Evolutionary conservation across 2,888 invertebrate genomes (phyloP).

Genomic region (Acleris cristana): DNA sequence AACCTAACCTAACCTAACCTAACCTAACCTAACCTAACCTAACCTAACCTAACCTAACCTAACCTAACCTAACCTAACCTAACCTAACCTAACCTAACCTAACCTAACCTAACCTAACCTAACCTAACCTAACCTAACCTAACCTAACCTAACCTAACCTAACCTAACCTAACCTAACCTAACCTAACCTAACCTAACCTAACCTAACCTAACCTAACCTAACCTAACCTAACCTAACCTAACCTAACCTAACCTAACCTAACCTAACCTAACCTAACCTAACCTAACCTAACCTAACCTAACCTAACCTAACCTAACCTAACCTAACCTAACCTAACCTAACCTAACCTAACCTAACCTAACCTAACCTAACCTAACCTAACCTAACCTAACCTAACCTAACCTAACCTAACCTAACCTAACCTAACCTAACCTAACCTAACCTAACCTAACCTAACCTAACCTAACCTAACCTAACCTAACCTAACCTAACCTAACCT

Average conservation of each 20-base stretch:
- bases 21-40: conserved; percentile 40
- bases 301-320: conserved; percentile 32
- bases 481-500: conserved; percentile 23
- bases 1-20: conserved; percentile 39
- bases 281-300: conserved; percentile 36
- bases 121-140: conserved; percentile 32
- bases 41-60: conserved; percentile 38
- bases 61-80: conserved; percentile 40
- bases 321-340: conserved; percentile 34
- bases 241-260: conserved; percentile 35
- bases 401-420: conserved; percentile 35
- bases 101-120: conserved; percentile 34
- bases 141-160: conserved; percentile 33
- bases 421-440: conserved; percentile 37
- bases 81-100: conserved; percentile 30
- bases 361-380: conserved; percentile 38
- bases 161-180: conserved; percentile 38
- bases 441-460: conserved; percentile 37
- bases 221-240: conserved; percentile 34
- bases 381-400: conserved; percentile 34
- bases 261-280: conserved; percentile 35
- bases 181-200: conserved; percentile 39
- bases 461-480: conserved; percentile 32
- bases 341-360: conserved; percentile 37
- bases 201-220: conserved; percentile 31